These are phyloP conservation scores for Leptopilina clavipes DNA, from an alignment of 1,140 invertebrate genomes.

Conservation along the genomic window DNA sequence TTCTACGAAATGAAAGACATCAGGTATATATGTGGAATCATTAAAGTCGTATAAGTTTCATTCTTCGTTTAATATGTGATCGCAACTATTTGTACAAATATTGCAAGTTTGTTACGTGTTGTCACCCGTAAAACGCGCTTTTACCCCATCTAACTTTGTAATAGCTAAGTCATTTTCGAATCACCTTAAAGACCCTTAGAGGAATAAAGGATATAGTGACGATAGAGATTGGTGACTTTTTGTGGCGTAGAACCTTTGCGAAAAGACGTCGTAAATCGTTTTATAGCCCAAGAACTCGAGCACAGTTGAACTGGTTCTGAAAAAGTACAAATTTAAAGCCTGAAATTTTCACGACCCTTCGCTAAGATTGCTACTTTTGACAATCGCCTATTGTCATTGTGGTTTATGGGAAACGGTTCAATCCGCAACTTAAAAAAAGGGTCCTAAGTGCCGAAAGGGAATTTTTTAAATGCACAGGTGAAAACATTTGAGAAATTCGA, in stretches of 20 bases:
- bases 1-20: constrained; percentile 18
- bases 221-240: constrained; percentile 50
- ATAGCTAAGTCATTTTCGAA: constrained; percentile 14
- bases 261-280: constrained; percentile 35
- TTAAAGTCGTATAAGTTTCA: constrained; percentile 33
- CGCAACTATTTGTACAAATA: constrained; percentile 12
- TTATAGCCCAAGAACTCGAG: constrained; percentile 15
- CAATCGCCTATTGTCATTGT: constrained; percentile 26
- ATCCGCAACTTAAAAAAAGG: neutral
- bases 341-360: constrained; percentile 29
- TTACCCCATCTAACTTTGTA: neutral
- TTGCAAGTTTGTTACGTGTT: constrained; percentile 29
- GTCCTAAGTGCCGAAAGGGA: constrained; percentile 12
- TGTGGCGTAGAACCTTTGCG: constrained; percentile 20
- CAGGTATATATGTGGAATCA: constrained; percentile 33
- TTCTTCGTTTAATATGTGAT: constrained; percentile 24
- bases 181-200: constrained; percentile 29
- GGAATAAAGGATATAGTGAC: constrained; percentile 47
- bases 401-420: constrained; percentile 33
- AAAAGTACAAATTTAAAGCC: constrained; percentile 33
- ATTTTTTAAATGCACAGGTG: constrained; percentile 34
- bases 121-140: neutral
- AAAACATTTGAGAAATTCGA: constrained; percentile 28
- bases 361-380: constrained; percentile 25
- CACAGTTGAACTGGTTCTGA: constrained; percentile 29